Conservation (phyloP, 2,113 vertebrate species). For the Picathartes gymnocephalus region DNA sequence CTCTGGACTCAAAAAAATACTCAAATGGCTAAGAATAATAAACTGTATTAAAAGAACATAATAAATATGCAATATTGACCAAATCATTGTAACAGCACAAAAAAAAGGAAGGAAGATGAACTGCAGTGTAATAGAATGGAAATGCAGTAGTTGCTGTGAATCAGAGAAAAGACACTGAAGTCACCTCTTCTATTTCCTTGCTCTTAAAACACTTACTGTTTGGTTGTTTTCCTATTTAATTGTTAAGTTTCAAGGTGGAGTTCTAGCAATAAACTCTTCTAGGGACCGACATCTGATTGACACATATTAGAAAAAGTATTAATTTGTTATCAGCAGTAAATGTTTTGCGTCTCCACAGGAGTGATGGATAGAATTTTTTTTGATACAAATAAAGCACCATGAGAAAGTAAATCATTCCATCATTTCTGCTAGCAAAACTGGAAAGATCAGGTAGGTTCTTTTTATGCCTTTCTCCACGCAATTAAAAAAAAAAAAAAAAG, state of each 20-base stretch:
- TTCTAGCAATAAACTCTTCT: not conserved
- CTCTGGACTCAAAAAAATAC: not conserved
- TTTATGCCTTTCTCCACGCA: not conserved
- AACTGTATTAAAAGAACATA: not conserved
- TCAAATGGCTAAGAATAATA: not conserved
- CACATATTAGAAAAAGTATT: slow-evolving; percentile 14
- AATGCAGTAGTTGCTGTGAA: not conserved
- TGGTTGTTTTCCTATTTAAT: slow-evolving; percentile 8
- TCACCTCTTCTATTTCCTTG: not conserved
- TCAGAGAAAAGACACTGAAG: not conserved
- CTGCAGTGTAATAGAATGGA: not conserved
- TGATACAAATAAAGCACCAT: not conserved
- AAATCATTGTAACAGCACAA: not conserved
- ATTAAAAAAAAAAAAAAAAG: not conserved
- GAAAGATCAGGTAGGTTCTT: not conserved
- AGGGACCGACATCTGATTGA: slow-evolving; percentile 26
- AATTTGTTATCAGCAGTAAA: slow-evolving; percentile 24
- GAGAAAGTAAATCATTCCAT: slow-evolving; percentile 13
- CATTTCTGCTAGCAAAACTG: not conserved
- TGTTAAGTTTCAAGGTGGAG: not conserved
- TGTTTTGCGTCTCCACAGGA: not conserved
- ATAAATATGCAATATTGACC: not conserved
- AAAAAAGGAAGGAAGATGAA: not conserved
- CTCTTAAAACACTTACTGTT: not conserved
- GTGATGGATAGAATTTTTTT: slow-evolving; percentile 14